These are phyloP conservation scores for Zaprionus africanus DNA, from an alignment of 1,140 invertebrate species.

Conservation along the genomic window DNA sequence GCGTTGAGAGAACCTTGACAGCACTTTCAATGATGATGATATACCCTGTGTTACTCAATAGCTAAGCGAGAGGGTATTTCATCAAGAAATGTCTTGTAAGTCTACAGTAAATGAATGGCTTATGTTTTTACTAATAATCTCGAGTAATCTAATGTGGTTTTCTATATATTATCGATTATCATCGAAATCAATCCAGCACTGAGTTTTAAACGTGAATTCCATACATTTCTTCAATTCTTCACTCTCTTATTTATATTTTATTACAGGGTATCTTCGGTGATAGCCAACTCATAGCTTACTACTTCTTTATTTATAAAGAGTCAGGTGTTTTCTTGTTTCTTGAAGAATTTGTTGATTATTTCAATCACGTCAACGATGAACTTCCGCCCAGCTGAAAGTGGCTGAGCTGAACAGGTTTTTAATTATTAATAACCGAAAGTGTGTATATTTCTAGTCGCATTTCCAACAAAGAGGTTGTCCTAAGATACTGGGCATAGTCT, in stretches of 20 bases:
- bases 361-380: conserved; percentile 9
- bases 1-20: conserved; percentile 5
- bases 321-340: neutral
- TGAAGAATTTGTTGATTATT: conserved; percentile 4
- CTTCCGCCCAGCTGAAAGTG: neutral
- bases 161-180: no score
- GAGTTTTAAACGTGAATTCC: neutral
- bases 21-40: neutral
- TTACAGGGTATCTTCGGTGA: no score
- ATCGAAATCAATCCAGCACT: neutral
- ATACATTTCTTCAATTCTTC: no score
- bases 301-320: neutral
- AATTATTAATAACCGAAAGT: conserved; percentile 7
- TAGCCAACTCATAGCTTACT: no score
- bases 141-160: no score
- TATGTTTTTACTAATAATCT: no score
- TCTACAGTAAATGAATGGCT: no score
- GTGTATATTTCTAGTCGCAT: neutral
- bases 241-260: neutral
- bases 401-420: neutral
- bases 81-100: neutral
- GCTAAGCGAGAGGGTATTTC: neutral
- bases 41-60: neutral
- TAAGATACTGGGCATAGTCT: neutral
- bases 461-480: neutral